Evolutionary conservation across 2,113 vertebrate species (phyloP).

Genomic region (Marmota flaviventris): DNA sequence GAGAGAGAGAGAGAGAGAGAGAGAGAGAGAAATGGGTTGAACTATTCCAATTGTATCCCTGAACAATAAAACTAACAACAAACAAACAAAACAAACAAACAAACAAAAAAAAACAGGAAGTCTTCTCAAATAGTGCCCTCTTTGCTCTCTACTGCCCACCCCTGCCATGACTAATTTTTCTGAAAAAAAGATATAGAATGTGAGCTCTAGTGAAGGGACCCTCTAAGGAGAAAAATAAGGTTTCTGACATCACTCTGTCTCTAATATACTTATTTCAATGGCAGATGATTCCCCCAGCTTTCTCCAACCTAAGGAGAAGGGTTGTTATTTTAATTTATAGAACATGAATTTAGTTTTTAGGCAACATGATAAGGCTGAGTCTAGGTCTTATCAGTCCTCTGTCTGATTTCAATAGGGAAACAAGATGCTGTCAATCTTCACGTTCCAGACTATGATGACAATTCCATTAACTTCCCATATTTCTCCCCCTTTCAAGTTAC

Average conservation of each 20-base stretch:
- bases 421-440: background rate
- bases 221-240: background rate
- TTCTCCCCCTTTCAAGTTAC: background rate
- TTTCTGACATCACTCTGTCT: background rate
- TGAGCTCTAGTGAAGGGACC: background rate
- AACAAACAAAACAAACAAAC: background rate
- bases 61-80: background rate
- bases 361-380: background rate
- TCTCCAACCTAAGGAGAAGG: background rate
- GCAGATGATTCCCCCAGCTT: background rate
- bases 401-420: background rate
- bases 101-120: background rate
- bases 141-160: background rate
- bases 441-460: background rate
- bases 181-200: background rate
- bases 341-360: background rate
- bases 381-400: background rate
- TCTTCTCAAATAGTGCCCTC: background rate
- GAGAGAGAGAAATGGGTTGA: background rate
- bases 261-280: background rate
- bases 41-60: background rate
- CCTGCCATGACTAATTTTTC: background rate
- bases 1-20: too few species aligned
- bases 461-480: background rate
- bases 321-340: background rate